Percentiles rank a stretch among this genome's conserved stretches.
These are phyloP conservation scores for Remorina albescens DNA, from an alignment of 2,797 vertebrate genomes.

Conservation along the genomic window DNA sequence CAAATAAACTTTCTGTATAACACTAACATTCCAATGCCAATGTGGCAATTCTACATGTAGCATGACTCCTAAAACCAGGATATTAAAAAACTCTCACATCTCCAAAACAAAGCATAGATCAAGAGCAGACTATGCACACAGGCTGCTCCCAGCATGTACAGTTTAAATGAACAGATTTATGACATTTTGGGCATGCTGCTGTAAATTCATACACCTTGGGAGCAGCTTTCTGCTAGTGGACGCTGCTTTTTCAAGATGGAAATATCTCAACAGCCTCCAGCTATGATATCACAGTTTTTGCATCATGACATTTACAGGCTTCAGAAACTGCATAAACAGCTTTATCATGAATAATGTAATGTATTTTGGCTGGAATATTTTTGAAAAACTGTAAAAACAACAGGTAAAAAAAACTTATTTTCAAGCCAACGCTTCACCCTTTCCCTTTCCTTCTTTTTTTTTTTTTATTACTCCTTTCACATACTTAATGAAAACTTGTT, in stretches of 20 bases:
- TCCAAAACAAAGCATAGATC: conserved; percentile 25
- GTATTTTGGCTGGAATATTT: conserved; percentile 11
- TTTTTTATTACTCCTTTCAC: conserved; percentile 22
- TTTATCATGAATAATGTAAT: conserved; percentile 44
- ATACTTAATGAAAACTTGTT: conserved; percentile 38
- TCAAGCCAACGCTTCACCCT: conserved; percentile 9
- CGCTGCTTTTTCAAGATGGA: conserved; percentile 43
- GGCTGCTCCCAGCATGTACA: conserved; percentile 2
- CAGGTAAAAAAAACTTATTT: no score
- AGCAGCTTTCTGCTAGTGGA: conserved; percentile 43
- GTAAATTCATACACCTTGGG: conserved; percentile 35
- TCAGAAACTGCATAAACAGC: conserved; percentile 31
- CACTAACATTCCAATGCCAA: not conserved
- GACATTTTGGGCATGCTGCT: conserved; percentile 40
- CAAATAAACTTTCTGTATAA: no score
- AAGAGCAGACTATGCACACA: conserved; percentile 11
- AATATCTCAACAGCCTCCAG: conserved; percentile 62
- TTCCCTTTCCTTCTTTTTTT: conserved; percentile 11
- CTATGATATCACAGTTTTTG: conserved; percentile 59
- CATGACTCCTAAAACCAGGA: conserved; percentile 9
- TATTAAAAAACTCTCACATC: conserved; percentile 4
- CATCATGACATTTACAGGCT: conserved; percentile 41
- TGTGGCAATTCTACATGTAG: conserved; percentile 25
- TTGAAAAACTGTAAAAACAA: not conserved
- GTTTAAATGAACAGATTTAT: conserved; percentile 30